Conservation (phyloP, 2,113 vertebrate species). For the Calcarius ornatus region DNA sequence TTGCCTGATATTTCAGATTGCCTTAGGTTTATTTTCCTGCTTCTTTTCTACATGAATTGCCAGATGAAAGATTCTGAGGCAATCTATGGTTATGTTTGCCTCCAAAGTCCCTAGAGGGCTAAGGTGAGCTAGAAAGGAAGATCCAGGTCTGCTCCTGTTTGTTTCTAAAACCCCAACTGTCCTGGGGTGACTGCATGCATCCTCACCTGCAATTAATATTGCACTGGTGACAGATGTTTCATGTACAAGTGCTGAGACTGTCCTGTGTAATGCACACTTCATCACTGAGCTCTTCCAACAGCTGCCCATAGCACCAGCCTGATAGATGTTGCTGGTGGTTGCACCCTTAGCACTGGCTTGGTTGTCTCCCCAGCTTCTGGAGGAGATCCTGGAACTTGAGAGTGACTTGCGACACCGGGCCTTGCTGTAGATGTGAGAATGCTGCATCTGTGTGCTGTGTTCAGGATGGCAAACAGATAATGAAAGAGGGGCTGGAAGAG, state of each 20-base stretch:
- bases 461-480: not conserved
- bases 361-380: not conserved
- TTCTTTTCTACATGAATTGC: not conserved
- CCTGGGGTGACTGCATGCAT: not conserved
- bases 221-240: not conserved
- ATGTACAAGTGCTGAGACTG: fast-evolving
- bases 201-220: not conserved
- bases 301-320: not conserved
- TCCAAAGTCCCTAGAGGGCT: not conserved
- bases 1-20: not conserved
- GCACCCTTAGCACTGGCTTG: fast-evolving
- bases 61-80: not conserved
- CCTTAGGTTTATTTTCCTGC: not conserved
- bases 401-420: not conserved
- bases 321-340: not conserved
- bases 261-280: not conserved
- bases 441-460: not conserved
- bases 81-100: not conserved
- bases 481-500: not conserved
- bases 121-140: not conserved
- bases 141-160: not conserved
- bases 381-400: not conserved
- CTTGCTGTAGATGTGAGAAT: not conserved
- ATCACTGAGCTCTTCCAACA: not conserved
- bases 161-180: not conserved